Percentiles rank a stretch among this genome's conserved stretches.
Conservation (phyloP, 1,140 invertebrate species). For the Stenopsyche tienmushanensis region DNA sequence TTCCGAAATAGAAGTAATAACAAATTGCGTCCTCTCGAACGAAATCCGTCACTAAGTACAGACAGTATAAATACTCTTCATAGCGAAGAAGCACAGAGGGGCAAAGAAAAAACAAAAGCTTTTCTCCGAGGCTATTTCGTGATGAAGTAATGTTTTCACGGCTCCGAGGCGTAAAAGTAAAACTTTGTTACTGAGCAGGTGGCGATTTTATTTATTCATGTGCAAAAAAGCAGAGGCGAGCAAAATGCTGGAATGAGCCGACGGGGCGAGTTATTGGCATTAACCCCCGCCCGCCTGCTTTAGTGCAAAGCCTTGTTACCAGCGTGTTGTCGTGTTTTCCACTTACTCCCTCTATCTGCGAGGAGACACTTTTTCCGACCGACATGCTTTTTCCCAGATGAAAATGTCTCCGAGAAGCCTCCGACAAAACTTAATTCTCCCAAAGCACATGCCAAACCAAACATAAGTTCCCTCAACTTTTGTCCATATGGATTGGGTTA, state of each 20-base stretch:
- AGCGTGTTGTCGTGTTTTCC: slow-evolving; percentile 25
- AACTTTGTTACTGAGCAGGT: slow-evolving; percentile 39
- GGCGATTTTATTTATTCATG: slow-evolving; percentile 42
- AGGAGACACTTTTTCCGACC: not conserved
- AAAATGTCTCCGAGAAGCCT: not conserved
- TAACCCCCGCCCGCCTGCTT: slow-evolving; percentile 18
- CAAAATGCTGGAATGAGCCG: slow-evolving; percentile 17
- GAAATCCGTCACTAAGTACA: no score
- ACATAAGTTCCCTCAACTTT: no score
- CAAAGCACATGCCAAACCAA: no score
- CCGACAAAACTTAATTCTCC: not conserved
- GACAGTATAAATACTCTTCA: no score
- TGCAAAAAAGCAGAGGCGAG: slow-evolving; percentile 36
- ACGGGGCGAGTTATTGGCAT: slow-evolving; percentile 33
- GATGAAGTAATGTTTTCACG: slow-evolving; percentile 23
- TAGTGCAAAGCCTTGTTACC: slow-evolving; percentile 41
- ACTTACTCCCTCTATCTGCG: not conserved
- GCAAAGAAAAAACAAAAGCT: slow-evolving; percentile 28
- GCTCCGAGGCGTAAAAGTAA: slow-evolving; percentile 33
- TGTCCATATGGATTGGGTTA: no score
- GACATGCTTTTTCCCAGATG: not conserved
- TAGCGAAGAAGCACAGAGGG: not conserved
- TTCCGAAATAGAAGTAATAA: no score
- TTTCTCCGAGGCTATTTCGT: slow-evolving; percentile 21
- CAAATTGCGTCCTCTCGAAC: no score